Percentiles rank a stretch among this genome's conserved stretches.
Evolutionary conservation across 92 coral and sea anemone genomes (phyloP).

Genomic region (Porites rus): DNA sequence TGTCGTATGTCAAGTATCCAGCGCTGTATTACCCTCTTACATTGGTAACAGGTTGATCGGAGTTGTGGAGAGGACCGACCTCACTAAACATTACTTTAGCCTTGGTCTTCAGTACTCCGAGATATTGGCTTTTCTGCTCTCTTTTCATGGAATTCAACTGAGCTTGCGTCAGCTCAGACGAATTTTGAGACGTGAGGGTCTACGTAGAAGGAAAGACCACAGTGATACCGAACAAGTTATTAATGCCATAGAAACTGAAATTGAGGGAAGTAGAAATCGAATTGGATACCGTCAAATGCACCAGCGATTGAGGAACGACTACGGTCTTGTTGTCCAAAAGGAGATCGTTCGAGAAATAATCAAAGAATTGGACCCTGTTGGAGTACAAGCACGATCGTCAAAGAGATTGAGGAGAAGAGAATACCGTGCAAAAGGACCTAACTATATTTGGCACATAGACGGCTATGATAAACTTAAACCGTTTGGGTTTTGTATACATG

Average conservation of each 20-base stretch:
- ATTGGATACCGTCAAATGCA: slow-evolving; percentile 18
- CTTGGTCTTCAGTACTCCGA: slow-evolving; percentile 31
- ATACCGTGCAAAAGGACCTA: neutral
- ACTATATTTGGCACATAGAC: slow-evolving; percentile 1
- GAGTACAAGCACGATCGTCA: slow-evolving; percentile 27
- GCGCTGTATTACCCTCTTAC: slow-evolving; percentile 15
- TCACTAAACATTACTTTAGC: slow-evolving; percentile 23
- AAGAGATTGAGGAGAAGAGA: neutral
- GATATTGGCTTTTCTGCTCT: slow-evolving; percentile 36
- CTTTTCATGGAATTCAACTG: slow-evolving; percentile 41
- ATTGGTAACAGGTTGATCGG: slow-evolving; percentile 16
- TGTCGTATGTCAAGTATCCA: neutral
- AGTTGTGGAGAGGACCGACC: slow-evolving; percentile 20
- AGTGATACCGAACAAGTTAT: slow-evolving; percentile 7
- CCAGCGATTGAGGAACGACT: neutral
- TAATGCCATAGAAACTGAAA: slow-evolving; percentile 10
- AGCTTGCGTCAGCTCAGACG: slow-evolving; percentile 34
- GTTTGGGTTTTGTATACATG: slow-evolving; percentile 39
- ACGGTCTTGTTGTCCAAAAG: slow-evolving; percentile 6
- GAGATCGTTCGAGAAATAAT: slow-evolving; percentile 35
- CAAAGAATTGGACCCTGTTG: slow-evolving; percentile 44
- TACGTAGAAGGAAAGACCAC: slow-evolving; percentile 37
- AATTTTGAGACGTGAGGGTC: slow-evolving; percentile 28
- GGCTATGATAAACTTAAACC: slow-evolving; percentile 37
- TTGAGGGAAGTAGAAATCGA: slow-evolving; percentile 7